phyloP scores from a whole-genome alignment of 2,797 vertebrate genomes.

The Rhinophrynus dorsalis region DNA sequence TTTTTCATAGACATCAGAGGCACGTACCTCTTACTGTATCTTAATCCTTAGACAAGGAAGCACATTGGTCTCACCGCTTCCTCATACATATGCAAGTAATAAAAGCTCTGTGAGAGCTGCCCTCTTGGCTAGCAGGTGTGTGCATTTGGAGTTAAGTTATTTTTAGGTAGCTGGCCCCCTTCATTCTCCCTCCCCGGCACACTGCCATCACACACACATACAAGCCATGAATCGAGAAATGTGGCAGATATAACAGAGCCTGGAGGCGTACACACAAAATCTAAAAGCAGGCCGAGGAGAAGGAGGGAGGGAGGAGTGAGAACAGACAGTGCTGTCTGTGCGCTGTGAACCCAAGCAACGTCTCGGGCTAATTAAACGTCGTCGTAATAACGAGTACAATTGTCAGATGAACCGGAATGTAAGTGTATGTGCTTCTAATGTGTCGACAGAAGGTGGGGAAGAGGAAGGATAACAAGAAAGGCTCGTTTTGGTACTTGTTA shows the following conservation, averaged over 20 bases:
- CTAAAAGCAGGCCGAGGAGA: constrained; percentile 23
- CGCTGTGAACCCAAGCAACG: constrained; percentile 43
- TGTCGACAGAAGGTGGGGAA: constrained; percentile 38
- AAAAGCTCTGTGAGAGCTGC: too few relatives aligned
- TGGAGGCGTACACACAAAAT: constrained; percentile 39
- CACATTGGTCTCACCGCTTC: too few relatives aligned
- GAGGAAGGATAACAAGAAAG: constrained; percentile 24
- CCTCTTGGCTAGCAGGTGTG: background rate
- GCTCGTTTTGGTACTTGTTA: constrained; percentile 41
- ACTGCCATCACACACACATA: constrained; percentile 27
- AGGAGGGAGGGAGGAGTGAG: constrained; percentile 39
- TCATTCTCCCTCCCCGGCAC: constrained; percentile 2
- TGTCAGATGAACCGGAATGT: constrained; percentile 45
- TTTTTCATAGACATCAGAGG: too few relatives aligned
- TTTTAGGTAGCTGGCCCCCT: constrained; percentile 9
- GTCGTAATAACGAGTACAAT: constrained; percentile 45
- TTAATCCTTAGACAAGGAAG: too few relatives aligned
- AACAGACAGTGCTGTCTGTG: constrained; percentile 48
- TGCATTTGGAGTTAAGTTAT: background rate
- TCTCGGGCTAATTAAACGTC: constrained; percentile 46
- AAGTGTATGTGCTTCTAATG: constrained; percentile 44
- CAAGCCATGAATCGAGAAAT: constrained; percentile 36
- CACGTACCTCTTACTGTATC: too few relatives aligned
- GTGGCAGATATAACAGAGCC: constrained; percentile 47
- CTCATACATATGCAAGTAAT: too few relatives aligned